Evolutionary conservation across 2,797 vertebrate genomes (phyloP).

Genomic region (Hippopotamyrus pictus): DNA sequence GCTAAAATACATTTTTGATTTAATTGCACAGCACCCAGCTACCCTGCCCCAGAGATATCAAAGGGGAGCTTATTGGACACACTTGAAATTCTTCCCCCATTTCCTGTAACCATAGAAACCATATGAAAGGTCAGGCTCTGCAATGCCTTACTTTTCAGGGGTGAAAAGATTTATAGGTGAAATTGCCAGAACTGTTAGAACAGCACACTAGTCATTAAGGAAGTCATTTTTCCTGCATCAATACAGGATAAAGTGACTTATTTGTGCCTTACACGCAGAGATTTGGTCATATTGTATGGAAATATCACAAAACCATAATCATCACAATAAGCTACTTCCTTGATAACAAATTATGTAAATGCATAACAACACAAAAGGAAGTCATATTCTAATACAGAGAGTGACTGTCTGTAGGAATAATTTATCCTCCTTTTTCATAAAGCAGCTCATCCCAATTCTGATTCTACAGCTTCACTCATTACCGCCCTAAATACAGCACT

Average conservation of each 20-base stretch:
- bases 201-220: conserved; percentile 30
- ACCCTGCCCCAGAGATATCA: conserved; percentile 46
- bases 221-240: conserved; percentile 11
- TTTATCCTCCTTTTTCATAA: not conserved
- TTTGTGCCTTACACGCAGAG: conserved; percentile 3
- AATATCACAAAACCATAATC: not conserved
- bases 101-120: conserved; percentile 57
- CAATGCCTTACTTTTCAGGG: conserved; percentile 30
- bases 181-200: conserved; percentile 30
- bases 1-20: conserved; percentile 39
- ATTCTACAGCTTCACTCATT: not conserved
- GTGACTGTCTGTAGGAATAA: not conserved
- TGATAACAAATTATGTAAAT: not conserved
- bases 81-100: conserved; percentile 39
- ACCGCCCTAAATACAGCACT: not conserved
- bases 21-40: conserved; percentile 51
- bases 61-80: conserved; percentile 43
- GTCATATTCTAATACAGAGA: not conserved
- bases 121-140: conserved; percentile 42
- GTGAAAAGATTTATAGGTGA: conserved; percentile 29
- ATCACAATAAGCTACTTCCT: not conserved
- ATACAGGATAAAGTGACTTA: not conserved
- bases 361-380: not conserved
- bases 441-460: not conserved
- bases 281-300: conserved; percentile 11